phyloP scores from a whole-genome alignment of 2,113 vertebrate genomes.

The Grammomys surdaster region DNA sequence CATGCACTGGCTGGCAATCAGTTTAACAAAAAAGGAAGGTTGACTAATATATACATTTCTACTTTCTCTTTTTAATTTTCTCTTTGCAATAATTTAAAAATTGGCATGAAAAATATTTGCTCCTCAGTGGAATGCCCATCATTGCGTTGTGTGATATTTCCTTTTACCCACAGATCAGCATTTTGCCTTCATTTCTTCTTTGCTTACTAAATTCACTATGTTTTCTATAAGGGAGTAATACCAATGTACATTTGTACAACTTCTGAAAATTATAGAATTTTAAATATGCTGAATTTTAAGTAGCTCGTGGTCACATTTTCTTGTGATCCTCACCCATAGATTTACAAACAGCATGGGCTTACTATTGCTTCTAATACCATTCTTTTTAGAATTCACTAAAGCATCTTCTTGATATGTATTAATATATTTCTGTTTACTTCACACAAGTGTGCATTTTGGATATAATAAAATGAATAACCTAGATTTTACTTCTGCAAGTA shows the following conservation, averaged over 20 bases:
- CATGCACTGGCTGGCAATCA: neutral
- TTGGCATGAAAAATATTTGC: conserved; percentile 45
- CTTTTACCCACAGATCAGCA: conserved; percentile 1
- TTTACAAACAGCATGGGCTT: conserved; percentile 38
- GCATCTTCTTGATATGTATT: conserved; percentile 3
- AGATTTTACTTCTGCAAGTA: conserved; percentile 24
- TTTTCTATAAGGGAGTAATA: neutral
- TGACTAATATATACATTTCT: conserved; percentile 34
- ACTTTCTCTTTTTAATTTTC: neutral
- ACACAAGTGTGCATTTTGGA: conserved; percentile 38
- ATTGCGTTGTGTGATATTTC: neutral
- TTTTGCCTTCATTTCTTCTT: conserved; percentile 41
- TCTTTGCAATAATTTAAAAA: conserved; percentile 16
- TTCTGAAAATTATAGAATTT: conserved; percentile 15
- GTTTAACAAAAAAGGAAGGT: conserved; percentile 44
- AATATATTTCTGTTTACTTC: conserved; percentile 55
- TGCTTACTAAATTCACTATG: conserved; percentile 35
- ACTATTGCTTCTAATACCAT: conserved; percentile 16
- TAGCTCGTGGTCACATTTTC: neutral
- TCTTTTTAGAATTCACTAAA: conserved; percentile 51
- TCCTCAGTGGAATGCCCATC: neutral
- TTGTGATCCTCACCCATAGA: neutral
- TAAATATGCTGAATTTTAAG: conserved; percentile 22
- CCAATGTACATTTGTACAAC: neutral
- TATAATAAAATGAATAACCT: conserved; percentile 52